Evolutionary conservation across 1,140 invertebrate genomes (phyloP), one percentile per base, ranked within the genome.

Genomic region (Leguminivora glycinivorella): DNA sequence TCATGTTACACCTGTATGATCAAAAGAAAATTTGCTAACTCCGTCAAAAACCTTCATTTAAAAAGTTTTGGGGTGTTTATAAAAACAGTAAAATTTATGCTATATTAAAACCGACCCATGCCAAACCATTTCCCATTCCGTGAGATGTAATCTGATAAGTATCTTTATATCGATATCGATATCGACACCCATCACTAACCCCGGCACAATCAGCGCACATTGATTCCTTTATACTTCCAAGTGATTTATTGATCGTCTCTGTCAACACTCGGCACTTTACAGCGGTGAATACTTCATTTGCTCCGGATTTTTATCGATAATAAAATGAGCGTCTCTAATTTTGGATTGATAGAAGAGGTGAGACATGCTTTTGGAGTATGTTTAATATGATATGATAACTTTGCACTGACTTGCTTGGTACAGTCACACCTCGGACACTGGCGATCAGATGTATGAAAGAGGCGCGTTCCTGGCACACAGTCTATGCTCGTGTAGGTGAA

Each of bases 241-340:
- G 85, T 91, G 89, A 91, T 91, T 91, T 91, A 91, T 91, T 89
- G 89, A 89, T 82, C 86, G 81, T 88, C 87, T 91, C 87, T 91
- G 89, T 91, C 89, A 91, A 91, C 89, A 89, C 83, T 75, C 79
- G 83, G 83, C 83, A 84, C 82, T 84, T 87, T 83, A 88, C 82
- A 86, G 69, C 68, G 63, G 74, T 89, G 84, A 91, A 91, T 91
- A 91, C 89, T 89, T 91, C 89, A 90, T 91, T 89, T 91, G 88
- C 89, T 88, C 85, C 87, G 85, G 83, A 91, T 91, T 89, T 89
- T 89, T 89, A 89, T 89, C 89, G 89, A 91, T 87, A 88, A 87
- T 85, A 87, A 83, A 84, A 83, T 83, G 63, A 74, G 31, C 66
- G 19, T 67, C 66, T 38, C 66, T 67, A 63, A 63, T 63, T 63